A percentile compares a stretch with the other conserved stretches of the same genome.
These are phyloP conservation scores for Caerostris darwini DNA, from an alignment of 1,140 invertebrate genomes.

Conservation along the genomic window DNA sequence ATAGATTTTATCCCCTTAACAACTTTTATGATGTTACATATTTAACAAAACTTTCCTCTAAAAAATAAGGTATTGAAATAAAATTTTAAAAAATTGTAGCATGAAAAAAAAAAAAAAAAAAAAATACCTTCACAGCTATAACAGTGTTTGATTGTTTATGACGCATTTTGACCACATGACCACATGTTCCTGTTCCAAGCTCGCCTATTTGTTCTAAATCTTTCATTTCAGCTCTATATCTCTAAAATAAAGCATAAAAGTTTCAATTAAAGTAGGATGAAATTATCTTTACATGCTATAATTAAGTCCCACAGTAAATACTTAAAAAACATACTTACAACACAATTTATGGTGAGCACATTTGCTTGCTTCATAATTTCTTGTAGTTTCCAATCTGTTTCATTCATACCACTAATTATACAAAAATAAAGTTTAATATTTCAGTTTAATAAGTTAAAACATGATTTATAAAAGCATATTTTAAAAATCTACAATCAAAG, in stretches of 20 bases:
- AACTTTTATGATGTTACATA: too few species aligned
- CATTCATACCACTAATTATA: constrained; percentile 44
- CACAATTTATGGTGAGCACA: constrained; percentile 77
- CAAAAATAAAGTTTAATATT: neutral
- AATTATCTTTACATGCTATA: neutral
- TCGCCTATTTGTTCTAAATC: constrained; percentile 86
- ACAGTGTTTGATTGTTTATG: constrained; percentile 92
- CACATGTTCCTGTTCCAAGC: constrained; percentile 96
- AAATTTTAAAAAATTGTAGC: too few species aligned
- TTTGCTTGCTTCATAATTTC: constrained; percentile 78
- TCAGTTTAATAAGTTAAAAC: too few species aligned
- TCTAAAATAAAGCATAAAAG: constrained; percentile 62
- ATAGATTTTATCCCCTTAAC: too few species aligned
- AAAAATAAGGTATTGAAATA: too few species aligned
- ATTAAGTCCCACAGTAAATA: neutral
- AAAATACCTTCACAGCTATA: constrained; percentile 95
- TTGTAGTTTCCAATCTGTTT: constrained; percentile 78
- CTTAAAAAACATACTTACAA: constrained; percentile 67
- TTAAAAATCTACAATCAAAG: too few species aligned
- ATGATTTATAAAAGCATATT: too few species aligned
- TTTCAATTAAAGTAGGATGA: neutral
- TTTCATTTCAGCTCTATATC: constrained; percentile 78
- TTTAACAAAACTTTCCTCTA: too few species aligned
- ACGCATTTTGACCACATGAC: constrained; percentile 98
- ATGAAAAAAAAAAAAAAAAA: constrained; percentile 14